Evolutionary conservation across 2,888 invertebrate genomes (phyloP).

Genomic region (Acronicta aceris): DNA sequence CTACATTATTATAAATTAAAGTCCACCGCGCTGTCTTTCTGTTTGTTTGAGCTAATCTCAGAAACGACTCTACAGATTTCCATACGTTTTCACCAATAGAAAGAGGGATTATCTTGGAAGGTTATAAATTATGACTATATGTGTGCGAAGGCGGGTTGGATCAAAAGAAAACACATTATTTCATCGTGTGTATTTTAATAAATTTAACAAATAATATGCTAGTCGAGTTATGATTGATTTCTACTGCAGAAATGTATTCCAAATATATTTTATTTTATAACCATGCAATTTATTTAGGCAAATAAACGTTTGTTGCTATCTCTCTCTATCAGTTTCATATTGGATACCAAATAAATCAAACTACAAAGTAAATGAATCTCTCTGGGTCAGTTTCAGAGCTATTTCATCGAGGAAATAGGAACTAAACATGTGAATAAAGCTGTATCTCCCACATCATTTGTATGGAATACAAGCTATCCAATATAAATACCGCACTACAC

Average conservation of each 20-base stretch:
- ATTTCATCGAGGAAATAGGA: slow-evolving; percentile 57
- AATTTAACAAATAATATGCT: slow-evolving; percentile 4
- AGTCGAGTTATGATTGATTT: background rate
- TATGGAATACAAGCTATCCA: slow-evolving; percentile 25
- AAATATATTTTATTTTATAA: background rate
- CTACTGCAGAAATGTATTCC: no score
- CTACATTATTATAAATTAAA: no score
- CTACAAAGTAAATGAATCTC: slow-evolving; percentile 52
- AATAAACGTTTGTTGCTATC: slow-evolving; percentile 24
- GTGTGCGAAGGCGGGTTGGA: no score
- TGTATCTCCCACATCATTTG: slow-evolving; percentile 46
- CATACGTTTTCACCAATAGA: no score
- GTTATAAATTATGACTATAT: no score
- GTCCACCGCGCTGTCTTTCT: no score
- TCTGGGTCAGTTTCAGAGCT: slow-evolving; percentile 41
- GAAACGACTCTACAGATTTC: no score
- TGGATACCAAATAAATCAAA: slow-evolving; percentile 53
- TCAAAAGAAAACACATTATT: no score
- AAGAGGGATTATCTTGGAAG: no score
- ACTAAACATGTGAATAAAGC: slow-evolving; percentile 56
- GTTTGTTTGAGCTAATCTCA: no score
- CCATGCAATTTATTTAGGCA: slow-evolving; percentile 17
- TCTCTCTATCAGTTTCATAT: slow-evolving; percentile 24
- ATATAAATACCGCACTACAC: no score
- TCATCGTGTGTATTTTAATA: slow-evolving; percentile 29